These are phyloP conservation scores for Calliopum simillimum DNA, from an alignment of 2,888 invertebrate species.

Conservation along the genomic window DNA sequence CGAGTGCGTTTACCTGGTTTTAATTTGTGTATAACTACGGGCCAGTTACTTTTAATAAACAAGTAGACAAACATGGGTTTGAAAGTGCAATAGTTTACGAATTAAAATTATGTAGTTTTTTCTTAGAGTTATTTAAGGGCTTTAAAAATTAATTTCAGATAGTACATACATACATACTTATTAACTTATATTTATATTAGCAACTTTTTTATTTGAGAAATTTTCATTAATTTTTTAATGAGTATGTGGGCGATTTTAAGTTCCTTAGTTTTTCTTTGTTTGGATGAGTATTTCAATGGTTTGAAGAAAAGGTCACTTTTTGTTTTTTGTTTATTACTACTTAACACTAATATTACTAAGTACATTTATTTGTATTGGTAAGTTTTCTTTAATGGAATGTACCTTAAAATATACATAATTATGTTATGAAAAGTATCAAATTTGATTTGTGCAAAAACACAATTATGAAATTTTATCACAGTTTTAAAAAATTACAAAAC, in stretches of 20 bases:
- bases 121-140: background rate
- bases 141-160: background rate
- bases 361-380: background rate
- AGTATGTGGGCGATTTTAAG: conserved; percentile 39
- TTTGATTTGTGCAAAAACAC: background rate
- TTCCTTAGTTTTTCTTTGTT: conserved; percentile 31
- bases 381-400: background rate
- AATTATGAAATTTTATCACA: background rate
- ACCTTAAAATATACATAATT: background rate
- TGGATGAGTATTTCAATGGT: conserved; percentile 37
- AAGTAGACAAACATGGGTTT: too few species aligned
- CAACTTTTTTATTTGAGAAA: background rate
- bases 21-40: too few species aligned
- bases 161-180: too few species aligned
- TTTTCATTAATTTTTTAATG: conserved; percentile 11
- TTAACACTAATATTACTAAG: conserved; percentile 31
- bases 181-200: background rate
- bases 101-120: too few species aligned
- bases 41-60: too few species aligned
- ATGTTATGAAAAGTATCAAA: too few species aligned
- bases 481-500: background rate
- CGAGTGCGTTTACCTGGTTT: too few species aligned
- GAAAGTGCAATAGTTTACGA: too few species aligned
- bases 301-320: conserved; percentile 33
- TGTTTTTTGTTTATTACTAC: conserved; percentile 26